Percentiles rank a stretch among this genome's conserved stretches.
These are phyloP conservation scores for Nasonovia ribisnigri DNA, from an alignment of 2,888 invertebrate species.

Conservation along the genomic window DNA sequence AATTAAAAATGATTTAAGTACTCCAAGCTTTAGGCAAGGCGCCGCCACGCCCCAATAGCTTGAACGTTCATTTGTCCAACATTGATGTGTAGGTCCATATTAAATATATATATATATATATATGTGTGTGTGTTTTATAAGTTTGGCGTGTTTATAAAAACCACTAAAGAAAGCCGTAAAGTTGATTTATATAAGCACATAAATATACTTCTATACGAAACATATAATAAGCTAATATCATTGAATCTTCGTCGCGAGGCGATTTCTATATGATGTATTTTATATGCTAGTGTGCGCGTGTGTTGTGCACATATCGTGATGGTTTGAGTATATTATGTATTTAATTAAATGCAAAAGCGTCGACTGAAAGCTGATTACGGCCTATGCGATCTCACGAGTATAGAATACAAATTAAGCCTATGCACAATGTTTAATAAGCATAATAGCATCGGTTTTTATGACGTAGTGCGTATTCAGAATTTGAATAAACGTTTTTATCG, in stretches of 20 bases:
- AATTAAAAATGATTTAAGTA: neutral
- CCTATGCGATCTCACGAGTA: neutral
- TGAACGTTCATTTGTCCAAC: neutral
- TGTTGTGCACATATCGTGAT: neutral
- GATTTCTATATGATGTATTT: too few relatives aligned
- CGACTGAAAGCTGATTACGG: constrained; percentile 32
- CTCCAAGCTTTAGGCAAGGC: neutral
- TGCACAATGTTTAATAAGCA: neutral
- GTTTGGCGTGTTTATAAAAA: neutral
- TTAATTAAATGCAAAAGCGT: constrained; percentile 42
- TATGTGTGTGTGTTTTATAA: neutral
- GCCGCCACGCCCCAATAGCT: neutral
- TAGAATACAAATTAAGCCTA: neutral
- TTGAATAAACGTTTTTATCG: neutral
- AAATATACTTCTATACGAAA: neutral
- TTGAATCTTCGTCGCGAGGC: neutral
- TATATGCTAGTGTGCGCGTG: neutral
- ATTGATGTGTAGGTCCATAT: neutral
- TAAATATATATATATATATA: neutral
- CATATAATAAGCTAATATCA: neutral
- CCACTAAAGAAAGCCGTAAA: neutral
- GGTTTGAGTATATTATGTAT: neutral
- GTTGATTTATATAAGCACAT: neutral
- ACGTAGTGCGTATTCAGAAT: neutral
- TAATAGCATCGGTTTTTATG: neutral